phyloP scores from a whole-genome alignment of 2,797 vertebrate genomes.

The Sebastiscus albofasciatus region DNA sequence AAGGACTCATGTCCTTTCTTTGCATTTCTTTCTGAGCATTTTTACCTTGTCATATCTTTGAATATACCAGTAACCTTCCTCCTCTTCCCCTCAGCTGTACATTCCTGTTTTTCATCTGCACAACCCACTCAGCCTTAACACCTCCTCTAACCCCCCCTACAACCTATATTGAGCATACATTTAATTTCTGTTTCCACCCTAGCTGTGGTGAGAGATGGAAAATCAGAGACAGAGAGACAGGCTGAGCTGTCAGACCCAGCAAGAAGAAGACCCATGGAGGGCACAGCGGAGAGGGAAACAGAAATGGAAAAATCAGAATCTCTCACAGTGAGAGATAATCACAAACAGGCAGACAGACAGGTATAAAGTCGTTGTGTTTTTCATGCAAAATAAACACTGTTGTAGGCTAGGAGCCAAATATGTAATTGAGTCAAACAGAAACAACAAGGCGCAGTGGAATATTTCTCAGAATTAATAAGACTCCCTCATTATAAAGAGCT shows the following conservation, averaged over 20 bases:
- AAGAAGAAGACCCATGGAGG: slow-evolving; percentile 13
- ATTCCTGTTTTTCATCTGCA: slow-evolving; percentile 44
- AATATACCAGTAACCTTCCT: not conserved
- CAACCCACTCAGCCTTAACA: not conserved
- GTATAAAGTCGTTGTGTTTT: slow-evolving; percentile 21
- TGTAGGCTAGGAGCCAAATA: slow-evolving; percentile 26
- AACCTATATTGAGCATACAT: slow-evolving; percentile 31
- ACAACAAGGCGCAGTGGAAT: slow-evolving; percentile 17
- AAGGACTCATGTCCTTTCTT: not conserved
- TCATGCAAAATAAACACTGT: slow-evolving; percentile 6
- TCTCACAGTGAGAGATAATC: slow-evolving; percentile 32
- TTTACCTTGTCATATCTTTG: slow-evolving; percentile 18
- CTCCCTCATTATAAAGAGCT: slow-evolving; percentile 63
- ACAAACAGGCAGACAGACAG: slow-evolving; percentile 26
- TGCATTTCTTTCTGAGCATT: slow-evolving; percentile 5
- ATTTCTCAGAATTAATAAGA: slow-evolving; percentile 47
- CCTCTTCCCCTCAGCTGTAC: not conserved
- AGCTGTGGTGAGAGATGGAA: slow-evolving; percentile 26
- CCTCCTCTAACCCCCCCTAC: slow-evolving; percentile 3
- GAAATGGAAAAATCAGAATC: slow-evolving; percentile 28
- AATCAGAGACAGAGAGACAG: slow-evolving; percentile 20
- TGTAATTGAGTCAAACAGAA: slow-evolving; percentile 54
- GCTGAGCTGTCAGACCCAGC: slow-evolving; percentile 11
- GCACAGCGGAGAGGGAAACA: slow-evolving; percentile 3
- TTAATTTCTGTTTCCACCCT: slow-evolving; percentile 28